Conservation (phyloP, 2,113 vertebrate species). For the Menura novaehollandiae region DNA sequence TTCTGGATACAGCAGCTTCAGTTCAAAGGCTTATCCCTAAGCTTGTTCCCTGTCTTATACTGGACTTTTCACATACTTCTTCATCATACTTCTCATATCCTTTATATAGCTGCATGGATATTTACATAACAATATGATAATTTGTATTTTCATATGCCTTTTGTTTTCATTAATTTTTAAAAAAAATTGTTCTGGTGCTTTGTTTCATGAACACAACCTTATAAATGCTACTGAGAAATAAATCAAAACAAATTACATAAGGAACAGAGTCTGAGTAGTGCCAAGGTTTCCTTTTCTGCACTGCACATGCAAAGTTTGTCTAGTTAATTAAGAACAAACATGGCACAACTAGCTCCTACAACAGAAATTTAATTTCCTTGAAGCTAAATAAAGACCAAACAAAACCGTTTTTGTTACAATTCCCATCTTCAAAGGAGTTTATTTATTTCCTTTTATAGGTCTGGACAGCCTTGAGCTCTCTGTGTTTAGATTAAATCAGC, state of each 20-base stretch:
- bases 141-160: not conserved
- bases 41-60: not conserved
- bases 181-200: not conserved
- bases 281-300: not conserved
- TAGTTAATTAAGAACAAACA: slow-evolving; percentile 41
- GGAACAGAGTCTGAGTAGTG: not conserved
- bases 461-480: slow-evolving; percentile 33
- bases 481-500: slow-evolving; percentile 38
- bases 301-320: not conserved
- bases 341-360: not conserved
- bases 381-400: slow-evolving; percentile 56
- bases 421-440: slow-evolving; percentile 43
- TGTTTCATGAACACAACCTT: not conserved
- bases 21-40: not conserved
- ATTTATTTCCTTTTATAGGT: slow-evolving; percentile 43
- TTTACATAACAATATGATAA: not conserved
- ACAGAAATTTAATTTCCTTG: slow-evolving; percentile 46
- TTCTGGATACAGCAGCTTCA: not conserved
- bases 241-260: slow-evolving; percentile 24
- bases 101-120: not conserved
- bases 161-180: not conserved
- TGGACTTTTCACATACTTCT: not conserved
- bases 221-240: slow-evolving; percentile 7
- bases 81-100: not conserved
- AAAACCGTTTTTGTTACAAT: not conserved